Base-by-base conservation (phyloP, 1,140 invertebrate species). In the Caenorhabditis inopinata region DNA sequence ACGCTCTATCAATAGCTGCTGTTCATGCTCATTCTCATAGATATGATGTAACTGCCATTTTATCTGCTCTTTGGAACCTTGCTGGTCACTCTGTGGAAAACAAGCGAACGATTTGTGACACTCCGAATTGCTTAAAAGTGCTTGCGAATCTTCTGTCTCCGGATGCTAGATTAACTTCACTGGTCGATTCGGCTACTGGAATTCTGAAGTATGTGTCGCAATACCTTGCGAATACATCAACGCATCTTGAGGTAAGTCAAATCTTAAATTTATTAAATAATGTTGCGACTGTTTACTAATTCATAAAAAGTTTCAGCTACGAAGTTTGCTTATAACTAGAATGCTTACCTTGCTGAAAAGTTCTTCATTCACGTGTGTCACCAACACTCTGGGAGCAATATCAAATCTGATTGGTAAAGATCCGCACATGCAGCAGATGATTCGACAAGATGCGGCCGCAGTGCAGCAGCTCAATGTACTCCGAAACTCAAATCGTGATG, bases 201-300 rank as follows among this genome's bases (percentile, higher is more conserved):
- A 78, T 78, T 35, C 23, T 78, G 51, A 78, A 78, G 29, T 78
- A 78, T 35, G 76, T 78, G 1, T 42, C 76, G 0, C 76, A 78
- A 47, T 78, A 78, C 27, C 38, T 78, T 0, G 49, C 76, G 4
- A 78, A 62, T 9, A 47, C 29, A n/a, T 62, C 76, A 1, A 42
- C 23, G 18, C 76, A 78, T 46, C 14, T 78, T 2, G 76, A 78
- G 29, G 53, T 58, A 32, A 58, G 53, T 32, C 4, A n/a, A n/a
- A n/a, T n/a, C n/a, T n/a, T n/a, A n/a, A n/a, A n/a, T n/a, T n/a
- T n/a, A n/a, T n/a, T n/a, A n/a, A n/a, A n/a, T n/a, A n/a, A n/a
- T n/a, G n/a, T n/a, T n/a, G n/a, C n/a, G n/a, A n/a, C n/a, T n/a
- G n/a, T 25, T 51, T 51, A 32, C 27, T 58, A 29, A 58, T 1